phyloP scores from a whole-genome alignment of 1,140 invertebrate species.

The Drosophila sechellia region DNA sequence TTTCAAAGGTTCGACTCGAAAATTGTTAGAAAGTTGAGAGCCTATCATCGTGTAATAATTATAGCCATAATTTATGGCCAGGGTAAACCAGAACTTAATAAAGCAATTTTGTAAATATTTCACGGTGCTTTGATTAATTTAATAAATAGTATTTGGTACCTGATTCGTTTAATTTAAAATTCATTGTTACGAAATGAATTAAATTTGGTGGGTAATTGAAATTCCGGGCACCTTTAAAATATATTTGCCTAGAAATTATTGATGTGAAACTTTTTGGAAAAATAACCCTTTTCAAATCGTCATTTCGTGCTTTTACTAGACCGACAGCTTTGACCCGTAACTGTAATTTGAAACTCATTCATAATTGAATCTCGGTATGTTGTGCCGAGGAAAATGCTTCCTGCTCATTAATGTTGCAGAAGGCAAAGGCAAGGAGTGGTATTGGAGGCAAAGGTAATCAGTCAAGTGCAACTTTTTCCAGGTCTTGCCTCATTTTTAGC shows the following conservation, averaged over 20 bases:
- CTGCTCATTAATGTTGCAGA: conserved; percentile 71
- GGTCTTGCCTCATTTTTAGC: conserved; percentile 4
- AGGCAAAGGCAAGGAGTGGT: conserved; percentile 3
- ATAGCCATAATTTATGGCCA: not conserved
- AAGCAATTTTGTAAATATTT: not conserved
- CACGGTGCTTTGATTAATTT: not conserved
- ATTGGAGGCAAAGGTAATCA: conserved; percentile 51
- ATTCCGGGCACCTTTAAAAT: not conserved
- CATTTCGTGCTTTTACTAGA: conserved; percentile 8
- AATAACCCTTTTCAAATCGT: conserved; percentile 1
- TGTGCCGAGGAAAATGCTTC: conserved; percentile 42
- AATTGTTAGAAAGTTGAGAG: conserved; percentile 9
- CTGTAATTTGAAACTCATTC: conserved; percentile 74
- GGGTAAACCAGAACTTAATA: not conserved
- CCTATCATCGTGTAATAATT: conserved; percentile 6
- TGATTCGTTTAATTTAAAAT: not conserved
- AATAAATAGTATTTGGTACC: not conserved
- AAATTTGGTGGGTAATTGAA: not conserved
- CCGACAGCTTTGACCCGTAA: conserved; percentile 34
- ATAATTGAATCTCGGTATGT: conserved; percentile 73
- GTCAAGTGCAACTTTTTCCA: conserved; percentile 64
- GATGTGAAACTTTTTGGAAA: not conserved
- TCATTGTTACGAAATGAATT: not conserved
- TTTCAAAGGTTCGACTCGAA: not conserved
- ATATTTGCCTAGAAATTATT: not conserved